These are phyloP conservation scores for Pseudomyrmex dendroicus DNA, from an alignment of 1,140 invertebrate genomes.

Conservation along the genomic window DNA sequence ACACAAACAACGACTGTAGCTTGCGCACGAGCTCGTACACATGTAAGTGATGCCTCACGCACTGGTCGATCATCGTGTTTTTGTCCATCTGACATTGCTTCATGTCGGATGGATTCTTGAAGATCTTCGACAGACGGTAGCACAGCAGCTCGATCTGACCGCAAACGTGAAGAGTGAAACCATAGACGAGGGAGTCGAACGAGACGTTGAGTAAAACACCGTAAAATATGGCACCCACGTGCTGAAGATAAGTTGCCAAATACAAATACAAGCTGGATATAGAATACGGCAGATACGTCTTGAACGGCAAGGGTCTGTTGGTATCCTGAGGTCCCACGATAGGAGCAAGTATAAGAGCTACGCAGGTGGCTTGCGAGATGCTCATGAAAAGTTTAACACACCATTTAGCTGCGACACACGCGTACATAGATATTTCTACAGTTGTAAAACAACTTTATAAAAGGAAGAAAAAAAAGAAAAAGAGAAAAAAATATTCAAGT, in stretches of 20 bases:
- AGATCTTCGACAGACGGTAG: conserved; percentile 35
- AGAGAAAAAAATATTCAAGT: not conserved
- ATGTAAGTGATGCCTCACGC: conserved; percentile 52
- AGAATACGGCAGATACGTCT: conserved; percentile 49
- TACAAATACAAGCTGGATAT: conserved; percentile 31
- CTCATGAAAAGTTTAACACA: conserved; percentile 43
- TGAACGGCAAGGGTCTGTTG: conserved; percentile 40
- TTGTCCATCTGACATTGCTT: not conserved
- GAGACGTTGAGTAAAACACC: conserved; percentile 45
- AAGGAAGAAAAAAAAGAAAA: not conserved
- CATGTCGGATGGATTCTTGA: not conserved
- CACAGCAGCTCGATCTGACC: conserved; percentile 50
- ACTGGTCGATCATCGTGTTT: conserved; percentile 12
- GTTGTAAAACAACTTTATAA: no score
- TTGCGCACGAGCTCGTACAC: conserved; percentile 44
- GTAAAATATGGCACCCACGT: conserved; percentile 38
- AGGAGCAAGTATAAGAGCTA: conserved; percentile 34
- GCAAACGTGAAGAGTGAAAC: conserved; percentile 50
- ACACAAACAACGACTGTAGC: conserved; percentile 57
- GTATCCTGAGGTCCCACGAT: conserved; percentile 21
- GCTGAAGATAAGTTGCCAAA: conserved; percentile 43
- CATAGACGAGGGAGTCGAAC: conserved; percentile 60
- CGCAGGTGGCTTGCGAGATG: conserved; percentile 39
- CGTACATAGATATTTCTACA: not conserved
- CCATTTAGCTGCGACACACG: conserved; percentile 38